A percentile compares a stretch with the other conserved stretches of the same genome.
Conservation (phyloP, 2,113 vertebrate genomes). For the Callocephalon fimbriatum region DNA sequence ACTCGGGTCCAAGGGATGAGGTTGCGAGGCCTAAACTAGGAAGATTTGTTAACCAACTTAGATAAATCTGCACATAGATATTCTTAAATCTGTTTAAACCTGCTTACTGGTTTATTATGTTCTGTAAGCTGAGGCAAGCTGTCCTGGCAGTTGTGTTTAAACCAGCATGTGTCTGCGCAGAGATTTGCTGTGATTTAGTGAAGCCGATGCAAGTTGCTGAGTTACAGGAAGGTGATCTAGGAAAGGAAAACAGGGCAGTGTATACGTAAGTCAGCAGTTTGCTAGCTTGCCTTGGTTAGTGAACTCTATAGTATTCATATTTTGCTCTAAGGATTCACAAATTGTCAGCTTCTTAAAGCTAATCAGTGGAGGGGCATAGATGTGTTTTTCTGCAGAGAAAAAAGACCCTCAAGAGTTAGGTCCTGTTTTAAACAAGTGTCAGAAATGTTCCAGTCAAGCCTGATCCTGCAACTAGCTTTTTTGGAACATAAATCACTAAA, state of each 20-base stretch:
- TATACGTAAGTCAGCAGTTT: not conserved
- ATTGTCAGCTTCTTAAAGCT: not conserved
- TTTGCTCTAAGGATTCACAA: not conserved
- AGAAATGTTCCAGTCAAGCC: not conserved
- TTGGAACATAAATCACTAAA: not conserved
- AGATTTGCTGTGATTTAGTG: not conserved
- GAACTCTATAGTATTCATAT: not conserved
- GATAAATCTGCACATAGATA: not conserved
- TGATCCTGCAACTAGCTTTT: not conserved
- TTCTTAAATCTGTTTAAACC: not conserved
- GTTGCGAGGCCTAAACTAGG: not conserved
- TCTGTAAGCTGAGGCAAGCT: not conserved
- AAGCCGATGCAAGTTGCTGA: not conserved
- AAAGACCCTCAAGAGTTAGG: not conserved
- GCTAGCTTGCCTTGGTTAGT: not conserved
- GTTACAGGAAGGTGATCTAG: not conserved
- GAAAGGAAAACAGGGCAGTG: not conserved
- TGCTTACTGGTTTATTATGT: not conserved
- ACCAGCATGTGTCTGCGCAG: not conserved
- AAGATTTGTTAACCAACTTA: not conserved
- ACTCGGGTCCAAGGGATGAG: fast-evolving
- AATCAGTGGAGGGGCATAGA: not conserved
- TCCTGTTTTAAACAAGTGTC: not conserved
- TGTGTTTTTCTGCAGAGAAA: not conserved
- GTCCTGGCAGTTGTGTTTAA: not conserved